These are phyloP conservation scores for Agrochola litura DNA, from an alignment of 2,888 invertebrate genomes.

Conservation along the genomic window DNA sequence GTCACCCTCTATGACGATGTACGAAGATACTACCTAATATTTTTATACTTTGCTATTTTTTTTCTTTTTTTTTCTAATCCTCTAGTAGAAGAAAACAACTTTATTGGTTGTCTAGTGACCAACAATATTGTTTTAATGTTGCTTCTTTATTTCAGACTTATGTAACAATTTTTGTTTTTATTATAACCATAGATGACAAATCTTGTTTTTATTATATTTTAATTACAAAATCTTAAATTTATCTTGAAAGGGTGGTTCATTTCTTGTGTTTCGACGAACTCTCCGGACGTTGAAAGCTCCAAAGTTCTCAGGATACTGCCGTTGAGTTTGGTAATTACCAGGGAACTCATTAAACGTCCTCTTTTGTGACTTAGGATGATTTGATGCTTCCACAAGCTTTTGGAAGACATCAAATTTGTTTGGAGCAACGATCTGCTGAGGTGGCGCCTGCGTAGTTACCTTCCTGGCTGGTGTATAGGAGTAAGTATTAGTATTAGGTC, in stretches of 20 bases:
- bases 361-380: slow-evolving; percentile 40
- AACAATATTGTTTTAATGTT: background rate
- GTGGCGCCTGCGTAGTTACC: slow-evolving; percentile 37
- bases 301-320: slow-evolving; percentile 29
- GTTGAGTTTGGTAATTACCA: slow-evolving; percentile 18
- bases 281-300: slow-evolving; percentile 35
- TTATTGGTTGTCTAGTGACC: background rate
- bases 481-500: slow-evolving; percentile 50
- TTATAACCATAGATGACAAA: too few species aligned
- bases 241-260: slow-evolving; percentile 26
- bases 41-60: background rate
- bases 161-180: too few species aligned
- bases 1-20: background rate
- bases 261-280: slow-evolving; percentile 16
- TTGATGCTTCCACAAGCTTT: slow-evolving; percentile 55
- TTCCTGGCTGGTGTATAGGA: slow-evolving; percentile 45
- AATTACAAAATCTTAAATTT: slow-evolving; percentile 10
- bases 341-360: slow-evolving; percentile 38
- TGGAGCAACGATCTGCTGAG: slow-evolving; percentile 37
- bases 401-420: slow-evolving; percentile 52
- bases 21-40: background rate
- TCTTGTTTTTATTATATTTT: background rate
- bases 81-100: background rate
- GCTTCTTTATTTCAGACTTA: too few species aligned
- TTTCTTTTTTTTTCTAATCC: background rate